These are phyloP conservation scores for Euwallacea fornicatus DNA, from an alignment of 1,140 invertebrate species.

Conservation along the genomic window DNA sequence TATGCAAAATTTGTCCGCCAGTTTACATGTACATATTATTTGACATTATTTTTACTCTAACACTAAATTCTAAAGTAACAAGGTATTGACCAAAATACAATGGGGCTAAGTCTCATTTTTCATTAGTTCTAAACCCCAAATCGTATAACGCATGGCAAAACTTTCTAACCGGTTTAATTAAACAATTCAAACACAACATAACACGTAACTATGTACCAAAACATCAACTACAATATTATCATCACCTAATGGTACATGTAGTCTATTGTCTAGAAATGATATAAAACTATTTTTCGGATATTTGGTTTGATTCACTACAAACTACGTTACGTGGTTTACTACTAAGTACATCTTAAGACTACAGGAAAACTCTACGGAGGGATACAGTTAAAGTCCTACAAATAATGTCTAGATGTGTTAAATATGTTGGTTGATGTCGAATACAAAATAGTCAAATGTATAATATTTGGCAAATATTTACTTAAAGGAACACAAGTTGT, in stretches of 20 bases:
- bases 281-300: constrained; percentile 20
- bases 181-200: constrained; percentile 9
- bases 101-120: too few relatives aligned
- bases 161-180: too few relatives aligned
- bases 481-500: not conserved
- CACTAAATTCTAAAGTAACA: not conserved
- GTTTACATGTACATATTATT: too few relatives aligned
- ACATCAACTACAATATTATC: constrained; percentile 12
- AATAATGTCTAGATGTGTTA: constrained; percentile 31
- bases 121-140: too few relatives aligned
- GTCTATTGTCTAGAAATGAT: constrained; percentile 27
- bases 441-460: too few relatives aligned
- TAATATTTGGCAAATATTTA: too few relatives aligned
- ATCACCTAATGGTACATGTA: constrained; percentile 14
- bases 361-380: constrained; percentile 9
- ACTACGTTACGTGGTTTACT: constrained; percentile 7
- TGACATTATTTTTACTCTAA: too few relatives aligned
- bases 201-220: constrained; percentile 20
- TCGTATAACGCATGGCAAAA: too few relatives aligned
- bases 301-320: constrained; percentile 6
- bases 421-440: constrained; percentile 19
- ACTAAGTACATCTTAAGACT: not conserved
- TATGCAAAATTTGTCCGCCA: too few relatives aligned
- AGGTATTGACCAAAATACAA: not conserved
- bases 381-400: constrained; percentile 19